Base-by-base conservation (phyloP, 2,113 vertebrate genomes). In the Patagioenas fasciata region DNA sequence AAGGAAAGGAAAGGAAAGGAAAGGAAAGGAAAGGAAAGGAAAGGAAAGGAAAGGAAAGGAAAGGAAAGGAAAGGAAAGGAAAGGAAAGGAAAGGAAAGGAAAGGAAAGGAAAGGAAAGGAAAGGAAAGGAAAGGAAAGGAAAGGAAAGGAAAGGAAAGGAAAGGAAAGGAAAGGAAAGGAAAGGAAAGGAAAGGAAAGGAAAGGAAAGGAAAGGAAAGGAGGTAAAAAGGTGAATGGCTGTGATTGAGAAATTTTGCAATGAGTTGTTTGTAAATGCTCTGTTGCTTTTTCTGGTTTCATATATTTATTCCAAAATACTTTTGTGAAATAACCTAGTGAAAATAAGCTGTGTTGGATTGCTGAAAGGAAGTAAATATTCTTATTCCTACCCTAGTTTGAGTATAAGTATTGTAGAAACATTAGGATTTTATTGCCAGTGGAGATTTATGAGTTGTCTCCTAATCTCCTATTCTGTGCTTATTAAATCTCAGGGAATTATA, bases 181-280 rank as follows among this genome's bases (percentile, higher is more conserved):
- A 40, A 10, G 40, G 13, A 14, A 40, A 10, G 40, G 13, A 14
- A 40, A 10, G 40, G 13, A 14, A 40, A 10, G 40, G 13, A 14
- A 40, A 10, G 40, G 13, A 14, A 40, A 10, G 40, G 40, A 58
- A 64, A 53, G 42, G 15, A 15, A 64, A 21, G 17, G 5, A 25
- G n/a, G n/a, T n/a, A n/a, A n/a, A 47, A 20, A 5, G 2, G 0
- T 8, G 0, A 21, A 15, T 62, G 2, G 51, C 18, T 42, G 5
- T 42, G 11, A 4, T 57, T 56, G 51, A 88, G 79, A 69, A 77
- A 53, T 62, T 83, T 75, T 73, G 20, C 13, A 54, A 18, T 40
- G 36, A 73, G 11, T n/a, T 47, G 4, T 44, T 38, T 44, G 6
- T 26, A 66, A 85, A 79, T 42, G 4, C 3, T 42, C 5, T 71